Conservation (phyloP, 2,797 vertebrate species). For the Dipus sagitta region DNA sequence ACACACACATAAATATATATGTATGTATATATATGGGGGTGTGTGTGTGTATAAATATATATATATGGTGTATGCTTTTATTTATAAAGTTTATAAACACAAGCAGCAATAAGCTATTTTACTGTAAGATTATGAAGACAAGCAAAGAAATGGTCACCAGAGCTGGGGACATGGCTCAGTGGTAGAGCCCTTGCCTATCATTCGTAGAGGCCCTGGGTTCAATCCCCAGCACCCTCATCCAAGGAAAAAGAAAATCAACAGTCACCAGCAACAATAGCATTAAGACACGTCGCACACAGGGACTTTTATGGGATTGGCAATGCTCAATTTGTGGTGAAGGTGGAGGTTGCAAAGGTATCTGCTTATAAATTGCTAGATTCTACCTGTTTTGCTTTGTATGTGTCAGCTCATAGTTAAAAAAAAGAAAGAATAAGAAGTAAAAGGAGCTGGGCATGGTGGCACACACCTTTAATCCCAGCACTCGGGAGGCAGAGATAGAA, state of each 20-base stretch:
- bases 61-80: background rate
- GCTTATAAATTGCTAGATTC: conserved; percentile 16
- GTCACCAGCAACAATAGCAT: background rate
- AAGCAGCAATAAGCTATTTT: conserved; percentile 31
- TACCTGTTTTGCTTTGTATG: background rate
- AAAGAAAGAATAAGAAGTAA: background rate
- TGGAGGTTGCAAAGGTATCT: background rate
- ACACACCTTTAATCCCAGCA: too few relatives aligned
- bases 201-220: background rate
- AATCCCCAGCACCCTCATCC: background rate
- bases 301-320: background rate
- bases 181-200: background rate
- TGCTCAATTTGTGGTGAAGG: background rate
- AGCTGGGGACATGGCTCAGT: background rate
- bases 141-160: background rate
- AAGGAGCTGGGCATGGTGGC: too few relatives aligned
- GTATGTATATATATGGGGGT: too few relatives aligned
- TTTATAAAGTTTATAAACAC: conserved; percentile 23
- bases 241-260: background rate
- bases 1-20: too few relatives aligned
- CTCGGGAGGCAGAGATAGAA: too few relatives aligned
- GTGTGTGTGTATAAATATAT: too few relatives aligned
- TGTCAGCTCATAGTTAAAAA: conserved; percentile 24
- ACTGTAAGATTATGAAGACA: conserved; percentile 9
- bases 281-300: background rate